A percentile compares a stretch with the other conserved stretches of the same genome.
phyloP scores from a whole-genome alignment of 2,797 vertebrate genomes.

The Manis crassicaudata region DNA sequence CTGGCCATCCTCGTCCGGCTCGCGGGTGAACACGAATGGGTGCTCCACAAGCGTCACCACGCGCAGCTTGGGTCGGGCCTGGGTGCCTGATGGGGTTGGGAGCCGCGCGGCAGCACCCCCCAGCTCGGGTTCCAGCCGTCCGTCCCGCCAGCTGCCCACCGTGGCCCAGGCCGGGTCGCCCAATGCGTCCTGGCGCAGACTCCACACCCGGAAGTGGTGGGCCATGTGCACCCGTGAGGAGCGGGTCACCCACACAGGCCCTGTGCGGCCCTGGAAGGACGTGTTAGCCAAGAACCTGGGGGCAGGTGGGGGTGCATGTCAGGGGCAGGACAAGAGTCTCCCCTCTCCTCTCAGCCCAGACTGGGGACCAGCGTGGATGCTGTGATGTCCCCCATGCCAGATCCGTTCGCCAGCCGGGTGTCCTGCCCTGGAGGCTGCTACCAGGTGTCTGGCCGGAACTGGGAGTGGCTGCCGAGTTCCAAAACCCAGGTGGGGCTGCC shows the following conservation, averaged over 20 bases:
- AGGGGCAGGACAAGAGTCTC: not conserved
- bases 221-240: slow-evolving; percentile 85
- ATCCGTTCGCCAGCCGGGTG: not conserved
- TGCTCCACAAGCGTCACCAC: slow-evolving; percentile 95
- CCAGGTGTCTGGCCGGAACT: accelerated
- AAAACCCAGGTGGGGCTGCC: not conserved
- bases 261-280: slow-evolving; percentile 90
- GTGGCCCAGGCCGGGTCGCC: slow-evolving; percentile 94
- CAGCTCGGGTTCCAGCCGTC: slow-evolving; percentile 89
- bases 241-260: slow-evolving; percentile 85
- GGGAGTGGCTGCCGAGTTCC: not conserved
- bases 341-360: not conserved
- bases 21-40: slow-evolving; percentile 93
- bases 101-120: slow-evolving; percentile 79
- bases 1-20: slow-evolving; percentile 91
- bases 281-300: slow-evolving; percentile 92
- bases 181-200: slow-evolving; percentile 87
- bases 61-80: slow-evolving; percentile 81
- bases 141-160: slow-evolving; percentile 90
- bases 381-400: not conserved
- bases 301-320: not conserved
- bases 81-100: not conserved
- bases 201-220: slow-evolving; percentile 91
- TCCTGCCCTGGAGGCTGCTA: not conserved
- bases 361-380: not conserved